A percentile compares a stretch with the other conserved stretches of the same genome.
These are phyloP conservation scores for Cyphomyrus plagiostoma DNA, from an alignment of 2,113 vertebrate species.

Conservation along the genomic window DNA sequence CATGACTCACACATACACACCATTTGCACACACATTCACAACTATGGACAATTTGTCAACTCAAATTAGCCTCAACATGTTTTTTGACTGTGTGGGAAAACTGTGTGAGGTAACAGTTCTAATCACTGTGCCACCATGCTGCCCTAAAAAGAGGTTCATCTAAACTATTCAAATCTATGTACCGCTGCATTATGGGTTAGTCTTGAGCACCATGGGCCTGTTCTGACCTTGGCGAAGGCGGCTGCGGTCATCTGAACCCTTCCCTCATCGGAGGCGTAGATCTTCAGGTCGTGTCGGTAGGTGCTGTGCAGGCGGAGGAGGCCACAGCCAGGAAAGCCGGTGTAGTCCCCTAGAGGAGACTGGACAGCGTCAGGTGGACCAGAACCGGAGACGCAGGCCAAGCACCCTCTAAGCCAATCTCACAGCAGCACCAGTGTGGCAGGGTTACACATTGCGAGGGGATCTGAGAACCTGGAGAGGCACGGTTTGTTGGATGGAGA, in stretches of 20 bases:
- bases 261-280: constrained; percentile 95
- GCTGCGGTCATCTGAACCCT: constrained; percentile 97
- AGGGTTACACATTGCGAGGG: not conserved
- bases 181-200: not conserved
- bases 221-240: constrained; percentile 86
- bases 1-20: not conserved
- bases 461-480: not conserved
- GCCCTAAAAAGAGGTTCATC: not conserved
- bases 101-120: not conserved
- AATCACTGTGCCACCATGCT: not conserved
- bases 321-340: constrained; percentile 95
- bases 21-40: no score
- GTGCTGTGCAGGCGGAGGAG: constrained; percentile 93
- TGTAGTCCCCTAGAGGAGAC: constrained; percentile 77
- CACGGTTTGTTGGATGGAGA: not conserved
- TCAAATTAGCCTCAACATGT: not conserved
- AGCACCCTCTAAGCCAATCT: not conserved
- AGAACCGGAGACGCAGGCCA: not conserved
- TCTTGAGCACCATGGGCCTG: not conserved
- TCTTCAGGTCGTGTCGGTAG: constrained; percentile 94
- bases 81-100: not conserved
- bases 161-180: not conserved
- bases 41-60: not conserved
- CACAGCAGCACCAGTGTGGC: not conserved
- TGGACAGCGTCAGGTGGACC: not conserved